phyloP scores from a whole-genome alignment of 2,888 invertebrate species.

The Pristionchus entomophagus region DNA sequence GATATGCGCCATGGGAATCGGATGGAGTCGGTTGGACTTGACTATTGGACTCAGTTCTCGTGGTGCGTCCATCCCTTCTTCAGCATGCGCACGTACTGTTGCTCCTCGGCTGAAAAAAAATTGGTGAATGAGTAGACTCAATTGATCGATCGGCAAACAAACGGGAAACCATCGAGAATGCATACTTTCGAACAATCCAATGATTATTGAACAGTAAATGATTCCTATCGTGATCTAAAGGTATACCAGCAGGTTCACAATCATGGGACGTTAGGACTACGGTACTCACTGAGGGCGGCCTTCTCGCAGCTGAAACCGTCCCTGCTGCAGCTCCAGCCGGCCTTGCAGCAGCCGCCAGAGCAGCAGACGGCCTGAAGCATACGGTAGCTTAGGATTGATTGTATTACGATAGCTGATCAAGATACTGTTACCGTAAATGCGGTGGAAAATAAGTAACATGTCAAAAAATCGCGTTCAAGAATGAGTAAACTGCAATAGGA shows the following conservation, averaged over 20 bases:
- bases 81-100: neutral
- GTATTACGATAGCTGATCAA: neutral
- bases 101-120: neutral
- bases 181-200: neutral
- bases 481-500: too few relatives aligned
- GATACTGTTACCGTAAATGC: neutral
- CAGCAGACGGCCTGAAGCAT: constrained; percentile 36
- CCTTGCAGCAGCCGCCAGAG: constrained; percentile 22
- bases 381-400: neutral
- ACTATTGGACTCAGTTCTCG: neutral
- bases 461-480: neutral
- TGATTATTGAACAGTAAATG: neutral
- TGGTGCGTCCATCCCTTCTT: constrained; percentile 36
- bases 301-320: constrained; percentile 2
- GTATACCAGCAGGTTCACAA: too few relatives aligned
- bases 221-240: neutral
- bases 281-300: constrained; percentile 12
- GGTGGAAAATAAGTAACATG: neutral
- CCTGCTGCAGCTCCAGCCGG: neutral
- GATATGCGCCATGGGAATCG: too few relatives aligned
- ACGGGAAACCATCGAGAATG: neutral
- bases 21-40: neutral
- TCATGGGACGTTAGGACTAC: neutral
- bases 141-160: too few relatives aligned
- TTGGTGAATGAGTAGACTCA: neutral